Conservation (phyloP, 1,140 invertebrate genomes). For the Aphis craccivora region DNA sequence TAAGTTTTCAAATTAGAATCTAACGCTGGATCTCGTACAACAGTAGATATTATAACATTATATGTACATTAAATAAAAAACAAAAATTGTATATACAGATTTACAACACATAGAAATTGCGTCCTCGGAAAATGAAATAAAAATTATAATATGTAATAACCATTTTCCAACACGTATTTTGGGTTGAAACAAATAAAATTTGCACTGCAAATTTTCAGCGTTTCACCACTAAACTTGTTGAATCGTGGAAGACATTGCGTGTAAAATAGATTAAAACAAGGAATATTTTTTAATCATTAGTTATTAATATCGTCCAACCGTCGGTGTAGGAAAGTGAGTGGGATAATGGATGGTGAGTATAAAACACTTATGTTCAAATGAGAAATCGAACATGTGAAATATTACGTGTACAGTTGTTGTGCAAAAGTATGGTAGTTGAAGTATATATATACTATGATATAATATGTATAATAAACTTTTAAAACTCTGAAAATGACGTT, state of each 20-base stretch:
- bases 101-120: not conserved
- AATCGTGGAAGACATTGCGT: slow-evolving; percentile 45
- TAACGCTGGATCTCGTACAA: not conserved
- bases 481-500: not conserved
- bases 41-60: not conserved
- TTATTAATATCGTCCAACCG: not conserved
- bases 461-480: not conserved
- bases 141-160: not conserved
- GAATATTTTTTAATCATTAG: not conserved
- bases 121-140: not conserved
- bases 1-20: not conserved
- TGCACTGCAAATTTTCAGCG: not conserved
- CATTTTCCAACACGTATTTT: not conserved
- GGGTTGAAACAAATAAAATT: not conserved
- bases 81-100: not conserved
- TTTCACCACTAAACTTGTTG: not conserved
- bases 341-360: not conserved
- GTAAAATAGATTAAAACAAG: not conserved
- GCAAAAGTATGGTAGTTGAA: not conserved
- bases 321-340: not conserved
- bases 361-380: not conserved
- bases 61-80: not conserved
- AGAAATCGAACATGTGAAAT: not conserved
- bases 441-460: not conserved
- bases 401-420: not conserved